These are phyloP conservation scores for Standfussiana lucernea DNA, from an alignment of 2,888 invertebrate species.

Conservation along the genomic window DNA sequence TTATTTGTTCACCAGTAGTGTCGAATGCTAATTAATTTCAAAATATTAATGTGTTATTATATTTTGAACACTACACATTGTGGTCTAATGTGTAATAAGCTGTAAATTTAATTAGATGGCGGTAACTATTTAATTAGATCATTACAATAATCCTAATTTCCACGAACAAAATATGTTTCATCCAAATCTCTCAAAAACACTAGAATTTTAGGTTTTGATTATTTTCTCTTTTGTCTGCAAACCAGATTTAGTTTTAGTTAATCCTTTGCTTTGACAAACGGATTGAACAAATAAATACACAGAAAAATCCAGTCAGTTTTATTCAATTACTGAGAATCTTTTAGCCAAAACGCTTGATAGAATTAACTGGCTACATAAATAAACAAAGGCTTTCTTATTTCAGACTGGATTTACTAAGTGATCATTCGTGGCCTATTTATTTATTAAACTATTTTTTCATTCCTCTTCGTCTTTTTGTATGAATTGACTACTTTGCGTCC, in stretches of 20 bases:
- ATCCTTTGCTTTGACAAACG: conserved; percentile 34
- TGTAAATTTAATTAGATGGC: background rate
- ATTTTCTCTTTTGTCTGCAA: conserved; percentile 28
- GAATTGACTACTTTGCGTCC: background rate
- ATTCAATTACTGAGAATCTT: conserved; percentile 29
- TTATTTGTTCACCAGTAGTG: background rate
- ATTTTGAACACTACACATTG: too few relatives aligned
- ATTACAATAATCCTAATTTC: background rate
- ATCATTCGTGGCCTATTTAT: conserved; percentile 5
- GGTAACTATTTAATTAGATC: background rate
- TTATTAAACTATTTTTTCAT: background rate
- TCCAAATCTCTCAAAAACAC: background rate
- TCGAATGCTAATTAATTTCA: background rate
- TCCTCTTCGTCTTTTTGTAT: background rate
- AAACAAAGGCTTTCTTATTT: background rate
- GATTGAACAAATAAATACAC: conserved; percentile 27
- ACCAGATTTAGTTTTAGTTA: conserved; percentile 34
- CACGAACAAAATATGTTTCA: background rate
- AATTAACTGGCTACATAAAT: conserved; percentile 6
- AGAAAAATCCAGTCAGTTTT: conserved; percentile 15
- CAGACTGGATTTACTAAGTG: background rate
- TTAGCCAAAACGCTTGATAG: conserved; percentile 20
- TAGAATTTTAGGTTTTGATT: conserved; percentile 1
- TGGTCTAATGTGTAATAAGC: background rate
- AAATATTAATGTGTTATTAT: conserved; percentile 3